phyloP scores from a whole-genome alignment of 1,140 invertebrate species.

The Drosophila neocordata region DNA sequence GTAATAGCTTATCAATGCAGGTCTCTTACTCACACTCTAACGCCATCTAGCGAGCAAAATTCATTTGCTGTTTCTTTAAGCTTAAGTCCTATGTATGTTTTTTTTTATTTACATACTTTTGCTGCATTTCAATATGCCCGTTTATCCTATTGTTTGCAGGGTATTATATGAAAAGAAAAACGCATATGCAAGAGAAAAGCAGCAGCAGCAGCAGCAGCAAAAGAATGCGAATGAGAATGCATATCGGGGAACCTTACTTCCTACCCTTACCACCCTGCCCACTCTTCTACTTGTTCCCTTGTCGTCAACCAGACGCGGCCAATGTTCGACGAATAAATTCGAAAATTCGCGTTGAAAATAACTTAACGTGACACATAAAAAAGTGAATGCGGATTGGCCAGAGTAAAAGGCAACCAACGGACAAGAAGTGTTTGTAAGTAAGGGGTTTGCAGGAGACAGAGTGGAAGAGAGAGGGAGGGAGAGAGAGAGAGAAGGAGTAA shows the following conservation, averaged over 20 bases:
- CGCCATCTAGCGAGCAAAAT: too few relatives aligned
- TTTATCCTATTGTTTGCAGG: not conserved
- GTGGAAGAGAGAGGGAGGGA: not conserved
- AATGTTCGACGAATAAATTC: conserved; percentile 74
- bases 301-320: conserved; percentile 36
- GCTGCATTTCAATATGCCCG: not conserved
- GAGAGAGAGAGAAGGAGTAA: not conserved
- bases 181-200: conserved; percentile 46
- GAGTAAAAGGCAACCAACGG: not conserved
- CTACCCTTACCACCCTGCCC: not conserved
- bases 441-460: too few relatives aligned
- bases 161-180: conserved; percentile 9
- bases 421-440: too few relatives aligned
- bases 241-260: conserved; percentile 48
- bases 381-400: conserved; percentile 38
- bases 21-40: too few relatives aligned
- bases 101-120: too few relatives aligned
- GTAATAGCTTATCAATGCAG: too few relatives aligned
- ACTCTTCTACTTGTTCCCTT: not conserved
- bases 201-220: conserved; percentile 29
- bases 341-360: conserved; percentile 75
- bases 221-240: conserved; percentile 68
- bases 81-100: too few relatives aligned
- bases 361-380: conserved; percentile 66
- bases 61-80: too few relatives aligned